These are phyloP conservation scores for Mimachlamys varia DNA, from an alignment of 2,888 invertebrate species.

Conservation along the genomic window DNA sequence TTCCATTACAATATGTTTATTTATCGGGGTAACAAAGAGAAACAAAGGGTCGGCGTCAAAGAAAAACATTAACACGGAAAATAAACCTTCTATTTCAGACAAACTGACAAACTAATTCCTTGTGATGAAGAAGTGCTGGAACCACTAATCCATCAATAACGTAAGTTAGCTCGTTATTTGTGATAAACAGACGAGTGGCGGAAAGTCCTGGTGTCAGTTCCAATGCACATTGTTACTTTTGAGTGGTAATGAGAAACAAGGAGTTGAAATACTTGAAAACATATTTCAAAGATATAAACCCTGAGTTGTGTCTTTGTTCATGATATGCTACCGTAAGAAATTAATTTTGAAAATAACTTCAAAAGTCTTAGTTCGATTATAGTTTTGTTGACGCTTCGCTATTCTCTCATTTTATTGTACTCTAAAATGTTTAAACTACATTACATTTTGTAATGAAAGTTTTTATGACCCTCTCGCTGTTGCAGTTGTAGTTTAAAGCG, in stretches of 20 bases:
- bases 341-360: too few relatives aligned
- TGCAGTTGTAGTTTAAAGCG: too few relatives aligned
- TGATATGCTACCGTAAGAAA: too few relatives aligned
- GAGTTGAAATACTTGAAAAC: background rate
- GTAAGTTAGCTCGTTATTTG: background rate
- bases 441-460: too few relatives aligned
- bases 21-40: background rate
- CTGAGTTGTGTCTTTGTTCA: too few relatives aligned
- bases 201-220: background rate
- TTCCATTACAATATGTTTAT: background rate
- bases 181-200: background rate
- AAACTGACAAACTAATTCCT: slow-evolving; percentile 4
- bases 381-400: too few relatives aligned
- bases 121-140: background rate
- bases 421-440: too few relatives aligned
- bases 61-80: background rate
- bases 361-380: too few relatives aligned
- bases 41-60: background rate
- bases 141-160: background rate
- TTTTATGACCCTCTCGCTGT: too few relatives aligned
- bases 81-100: slow-evolving; percentile 6
- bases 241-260: background rate
- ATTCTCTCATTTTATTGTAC: too few relatives aligned
- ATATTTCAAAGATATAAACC: background rate
- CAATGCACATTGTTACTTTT: background rate